Evolutionary conservation across 1,140 invertebrate species (phyloP).

Genomic region (Penaeus vannamei): DNA sequence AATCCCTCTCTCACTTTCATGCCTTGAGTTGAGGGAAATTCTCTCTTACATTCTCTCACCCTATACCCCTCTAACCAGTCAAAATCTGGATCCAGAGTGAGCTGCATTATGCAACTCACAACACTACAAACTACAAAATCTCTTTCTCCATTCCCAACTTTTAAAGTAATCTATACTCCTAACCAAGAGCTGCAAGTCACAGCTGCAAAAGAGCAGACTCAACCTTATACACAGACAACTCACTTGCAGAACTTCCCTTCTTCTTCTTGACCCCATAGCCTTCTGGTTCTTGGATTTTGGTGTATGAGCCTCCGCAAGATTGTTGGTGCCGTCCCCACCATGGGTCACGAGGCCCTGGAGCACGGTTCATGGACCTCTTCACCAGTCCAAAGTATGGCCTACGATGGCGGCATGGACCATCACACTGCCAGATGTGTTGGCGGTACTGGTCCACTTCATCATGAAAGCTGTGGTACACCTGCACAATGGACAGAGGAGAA

Average conservation of each 20-base stretch:
- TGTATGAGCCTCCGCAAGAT: slow-evolving; percentile 88
- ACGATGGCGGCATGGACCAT: slow-evolving; percentile 86
- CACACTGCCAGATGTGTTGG: slow-evolving; percentile 95
- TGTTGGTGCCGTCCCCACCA: slow-evolving; percentile 90
- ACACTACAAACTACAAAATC: too few species aligned
- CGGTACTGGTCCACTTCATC: slow-evolving; percentile 89
- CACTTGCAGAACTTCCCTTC: slow-evolving; percentile 51
- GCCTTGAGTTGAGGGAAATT: too few species aligned
- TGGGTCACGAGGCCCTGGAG: slow-evolving; percentile 87
- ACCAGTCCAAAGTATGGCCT: slow-evolving; percentile 91
- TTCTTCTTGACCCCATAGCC: slow-evolving; percentile 73
- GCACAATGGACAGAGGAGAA: background rate
- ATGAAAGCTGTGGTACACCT: slow-evolving; percentile 71
- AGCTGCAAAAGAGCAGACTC: too few species aligned
- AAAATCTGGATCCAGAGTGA: too few species aligned
- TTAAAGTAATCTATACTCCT: too few species aligned
- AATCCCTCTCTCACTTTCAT: too few species aligned
- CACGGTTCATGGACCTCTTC: slow-evolving; percentile 82
- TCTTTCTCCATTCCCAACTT: too few species aligned
- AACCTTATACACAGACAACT: background rate
- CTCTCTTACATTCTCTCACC: too few species aligned
- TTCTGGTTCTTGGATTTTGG: slow-evolving; percentile 85
- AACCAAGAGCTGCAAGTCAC: too few species aligned
- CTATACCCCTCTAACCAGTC: too few species aligned
- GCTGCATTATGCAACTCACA: too few species aligned